Evolutionary conservation across 2,888 invertebrate genomes (phyloP).

Genomic region (Parnassius mnemosyne): DNA sequence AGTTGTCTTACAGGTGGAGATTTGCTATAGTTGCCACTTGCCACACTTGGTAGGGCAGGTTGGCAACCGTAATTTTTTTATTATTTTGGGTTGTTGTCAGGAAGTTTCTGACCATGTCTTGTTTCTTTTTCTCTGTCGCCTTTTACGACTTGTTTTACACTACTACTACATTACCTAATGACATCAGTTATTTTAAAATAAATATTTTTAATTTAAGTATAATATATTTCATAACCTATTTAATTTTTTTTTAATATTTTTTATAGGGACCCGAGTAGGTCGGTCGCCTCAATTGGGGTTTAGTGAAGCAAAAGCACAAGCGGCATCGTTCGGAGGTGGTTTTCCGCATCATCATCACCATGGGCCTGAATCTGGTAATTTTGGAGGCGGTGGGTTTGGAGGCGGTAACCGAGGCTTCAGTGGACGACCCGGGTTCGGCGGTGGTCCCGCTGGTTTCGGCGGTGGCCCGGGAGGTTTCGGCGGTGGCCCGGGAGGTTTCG

Average conservation of each 20-base stretch:
- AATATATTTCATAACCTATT: background rate
- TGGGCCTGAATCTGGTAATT: constrained; percentile 8
- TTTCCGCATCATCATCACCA: constrained; percentile 14
- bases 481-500: constrained; percentile 1
- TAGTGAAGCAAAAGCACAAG: constrained; percentile 33
- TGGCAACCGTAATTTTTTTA: too few relatives aligned
- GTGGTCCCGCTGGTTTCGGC: constrained; percentile 11
- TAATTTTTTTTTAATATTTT: background rate
- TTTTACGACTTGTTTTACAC: background rate
- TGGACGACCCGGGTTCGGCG: constrained; percentile 18
- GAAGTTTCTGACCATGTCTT: too few relatives aligned
- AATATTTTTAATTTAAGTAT: too few relatives aligned
- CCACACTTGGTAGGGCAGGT: too few relatives aligned
- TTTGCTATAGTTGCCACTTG: too few relatives aligned
- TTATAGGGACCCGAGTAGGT: constrained; percentile 29
- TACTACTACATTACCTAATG: background rate
- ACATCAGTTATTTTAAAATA: background rate
- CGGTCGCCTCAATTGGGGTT: constrained; percentile 35
- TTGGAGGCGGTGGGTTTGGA: constrained; percentile 17
- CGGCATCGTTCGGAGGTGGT: constrained; percentile 24
- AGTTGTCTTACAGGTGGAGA: too few relatives aligned
- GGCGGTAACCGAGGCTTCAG: background rate
- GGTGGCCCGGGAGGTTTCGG: constrained; percentile 1
- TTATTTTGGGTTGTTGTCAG: too few relatives aligned
- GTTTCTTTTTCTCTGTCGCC: too few relatives aligned